These are phyloP conservation scores for Glossophaga mutica DNA, from an alignment of 2,797 vertebrate genomes.

Conservation along the genomic window DNA sequence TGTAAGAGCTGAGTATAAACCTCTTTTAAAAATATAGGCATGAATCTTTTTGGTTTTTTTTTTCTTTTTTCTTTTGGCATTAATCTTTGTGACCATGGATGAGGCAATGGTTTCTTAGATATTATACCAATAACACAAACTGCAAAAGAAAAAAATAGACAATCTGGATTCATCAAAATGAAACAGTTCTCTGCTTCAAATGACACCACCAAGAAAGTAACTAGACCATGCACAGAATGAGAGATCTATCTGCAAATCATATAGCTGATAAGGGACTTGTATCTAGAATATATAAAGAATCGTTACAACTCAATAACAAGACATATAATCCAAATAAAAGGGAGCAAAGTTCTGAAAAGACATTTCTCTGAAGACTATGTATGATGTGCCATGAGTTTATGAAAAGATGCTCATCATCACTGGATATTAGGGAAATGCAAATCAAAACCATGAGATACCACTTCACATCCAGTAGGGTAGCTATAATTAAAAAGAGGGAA, in stretches of 20 bases:
- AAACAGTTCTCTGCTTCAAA: neutral
- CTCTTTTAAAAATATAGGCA: neutral
- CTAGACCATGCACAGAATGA: neutral
- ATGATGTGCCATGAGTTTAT: neutral
- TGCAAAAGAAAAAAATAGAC: neutral
- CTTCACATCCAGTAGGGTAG: neutral
- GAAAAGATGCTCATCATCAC: neutral
- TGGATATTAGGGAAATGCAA: neutral
- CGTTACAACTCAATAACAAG: neutral
- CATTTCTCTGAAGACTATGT: neutral
- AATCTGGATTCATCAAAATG: neutral
- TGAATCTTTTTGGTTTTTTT: neutral
- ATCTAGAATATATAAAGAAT: neutral
- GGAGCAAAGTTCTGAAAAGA: neutral
- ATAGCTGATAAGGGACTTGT: neutral
- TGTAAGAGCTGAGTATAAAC: slow-evolving; percentile 4
- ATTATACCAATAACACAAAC: neutral
- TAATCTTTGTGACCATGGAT: neutral
- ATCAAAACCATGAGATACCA: neutral
- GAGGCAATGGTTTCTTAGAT: neutral
- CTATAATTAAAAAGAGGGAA: neutral
- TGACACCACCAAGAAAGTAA: neutral
- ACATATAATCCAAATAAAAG: neutral
- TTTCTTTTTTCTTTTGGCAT: too few relatives aligned
- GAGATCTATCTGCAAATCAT: neutral